Base-by-base conservation (phyloP, 2,888 invertebrate genomes). In the Tryphoninae sp. region DNA sequence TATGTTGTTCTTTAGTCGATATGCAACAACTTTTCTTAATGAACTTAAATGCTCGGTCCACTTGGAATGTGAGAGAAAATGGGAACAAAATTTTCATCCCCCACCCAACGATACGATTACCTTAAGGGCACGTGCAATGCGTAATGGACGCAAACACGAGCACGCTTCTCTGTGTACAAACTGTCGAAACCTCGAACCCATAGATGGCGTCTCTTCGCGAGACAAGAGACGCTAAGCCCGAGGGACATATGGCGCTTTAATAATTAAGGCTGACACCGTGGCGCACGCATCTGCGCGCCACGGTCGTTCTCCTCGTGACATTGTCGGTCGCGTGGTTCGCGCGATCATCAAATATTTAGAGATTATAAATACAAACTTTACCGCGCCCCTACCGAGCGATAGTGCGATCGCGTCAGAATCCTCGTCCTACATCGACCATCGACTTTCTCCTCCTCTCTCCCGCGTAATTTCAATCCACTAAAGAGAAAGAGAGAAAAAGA, bases 161-260 rank as follows among this genome's bases (percentile, higher is more conserved):
- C 61, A 22, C 42, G 69, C 62, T 55, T 71, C 69, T 64, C 13
- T 78, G 22, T 51, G 64, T 59, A 51, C 55, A 69, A 16, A 7
- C 58, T 26, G 53, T 67, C 61, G 68, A 22, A 55, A 22, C n/a
- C 49, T 23, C 42, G 69, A 7, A 33, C 33, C 33, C 33, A 33
- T 33, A 6, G 33, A 6, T 33, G 33, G 33, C 33, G 7, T 33
- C 33, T 33, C 4, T 4, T 33, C 33, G 33, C 33, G 33, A 33
- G 4, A 6, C 6, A 33, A 33, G 33, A 33, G 4, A 19, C 33
- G 33, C 33, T 33, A n/a, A 55, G 53, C 22, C 40, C 51, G 64
- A n/a, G 83, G 83, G 85, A 86, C 89, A 89, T 89, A 88, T 89
- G 89, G 89, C 86, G 89, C 85, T 89, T 89, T 87, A 88, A 89